Percentiles rank a stretch among this genome's conserved stretches.
Evolutionary conservation across 1,140 invertebrate genomes (phyloP).

Genomic region (Catajapyx aquilonaris): DNA sequence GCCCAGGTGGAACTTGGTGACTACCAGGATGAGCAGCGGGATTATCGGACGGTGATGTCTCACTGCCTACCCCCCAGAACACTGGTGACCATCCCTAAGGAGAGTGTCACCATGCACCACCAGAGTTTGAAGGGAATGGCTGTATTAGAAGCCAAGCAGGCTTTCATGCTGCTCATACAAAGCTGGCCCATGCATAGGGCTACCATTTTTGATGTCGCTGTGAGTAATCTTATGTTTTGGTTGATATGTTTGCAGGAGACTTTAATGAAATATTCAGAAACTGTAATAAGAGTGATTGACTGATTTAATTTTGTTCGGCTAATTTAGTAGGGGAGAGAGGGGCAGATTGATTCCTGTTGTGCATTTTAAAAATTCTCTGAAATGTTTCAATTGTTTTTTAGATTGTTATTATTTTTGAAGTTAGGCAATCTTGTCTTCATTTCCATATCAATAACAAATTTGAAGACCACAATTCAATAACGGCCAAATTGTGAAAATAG

Average conservation of each 20-base stretch:
- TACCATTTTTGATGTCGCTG: constrained; percentile 86
- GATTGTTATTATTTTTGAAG: no score
- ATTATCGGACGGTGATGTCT: constrained; percentile 49
- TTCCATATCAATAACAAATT: no score
- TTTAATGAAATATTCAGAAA: background rate
- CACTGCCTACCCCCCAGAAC: constrained; percentile 66
- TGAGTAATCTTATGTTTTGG: constrained; percentile 18
- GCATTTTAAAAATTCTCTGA: no score
- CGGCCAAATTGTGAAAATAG: no score
- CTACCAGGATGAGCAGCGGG: constrained; percentile 39
- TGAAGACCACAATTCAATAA: no score
- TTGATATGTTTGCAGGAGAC: constrained; percentile 2
- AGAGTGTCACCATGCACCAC: constrained; percentile 67
- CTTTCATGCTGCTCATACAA: constrained; percentile 82
- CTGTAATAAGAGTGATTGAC: no score
- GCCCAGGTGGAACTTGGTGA: constrained; percentile 80
- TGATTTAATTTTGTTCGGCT: no score
- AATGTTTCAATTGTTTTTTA: no score
- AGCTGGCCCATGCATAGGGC: constrained; percentile 81
- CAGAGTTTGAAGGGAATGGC: constrained; percentile 68
- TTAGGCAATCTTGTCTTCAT: no score
- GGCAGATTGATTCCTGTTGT: no score
- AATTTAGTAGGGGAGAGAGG: no score
- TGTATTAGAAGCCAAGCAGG: constrained; percentile 65
- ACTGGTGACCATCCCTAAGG: constrained; percentile 44